Evolutionary conservation across 2,113 vertebrate genomes (phyloP).

Genomic region (Climacteris rufus): DNA sequence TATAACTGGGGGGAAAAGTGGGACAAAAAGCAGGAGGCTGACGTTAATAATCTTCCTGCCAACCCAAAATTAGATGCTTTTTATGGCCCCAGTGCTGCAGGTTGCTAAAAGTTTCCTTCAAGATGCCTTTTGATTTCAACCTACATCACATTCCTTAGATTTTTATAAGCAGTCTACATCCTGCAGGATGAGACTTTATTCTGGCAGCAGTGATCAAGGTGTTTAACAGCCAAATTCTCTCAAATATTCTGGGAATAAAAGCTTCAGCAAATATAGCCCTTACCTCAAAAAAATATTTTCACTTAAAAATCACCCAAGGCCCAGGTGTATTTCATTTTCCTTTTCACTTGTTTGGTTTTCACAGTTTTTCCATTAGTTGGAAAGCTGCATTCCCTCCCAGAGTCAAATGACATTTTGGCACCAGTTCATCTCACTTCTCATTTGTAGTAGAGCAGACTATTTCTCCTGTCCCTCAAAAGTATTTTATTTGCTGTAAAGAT

Average conservation of each 20-base stretch:
- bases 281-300: slow-evolving; percentile 4
- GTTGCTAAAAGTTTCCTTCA: background rate
- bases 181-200: background rate
- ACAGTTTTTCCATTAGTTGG: background rate
- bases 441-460: background rate
- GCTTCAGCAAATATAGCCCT: background rate
- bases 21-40: background rate
- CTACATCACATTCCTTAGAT: background rate
- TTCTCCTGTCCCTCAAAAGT: background rate
- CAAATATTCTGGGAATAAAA: background rate
- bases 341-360: background rate
- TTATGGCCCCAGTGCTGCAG: background rate
- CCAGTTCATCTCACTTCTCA: background rate
- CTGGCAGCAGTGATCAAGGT: background rate
- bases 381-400: background rate
- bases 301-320: background rate
- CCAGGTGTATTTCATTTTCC: background rate
- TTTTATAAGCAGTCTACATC: slow-evolving; percentile 19
- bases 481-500: background rate
- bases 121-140: background rate
- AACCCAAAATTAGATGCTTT: background rate
- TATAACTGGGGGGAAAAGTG: background rate
- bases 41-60: background rate
- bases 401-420: background rate
- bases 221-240: background rate